phyloP scores from a whole-genome alignment of 2,113 vertebrate species.

The Boulengeromyrus knoepffleri region DNA sequence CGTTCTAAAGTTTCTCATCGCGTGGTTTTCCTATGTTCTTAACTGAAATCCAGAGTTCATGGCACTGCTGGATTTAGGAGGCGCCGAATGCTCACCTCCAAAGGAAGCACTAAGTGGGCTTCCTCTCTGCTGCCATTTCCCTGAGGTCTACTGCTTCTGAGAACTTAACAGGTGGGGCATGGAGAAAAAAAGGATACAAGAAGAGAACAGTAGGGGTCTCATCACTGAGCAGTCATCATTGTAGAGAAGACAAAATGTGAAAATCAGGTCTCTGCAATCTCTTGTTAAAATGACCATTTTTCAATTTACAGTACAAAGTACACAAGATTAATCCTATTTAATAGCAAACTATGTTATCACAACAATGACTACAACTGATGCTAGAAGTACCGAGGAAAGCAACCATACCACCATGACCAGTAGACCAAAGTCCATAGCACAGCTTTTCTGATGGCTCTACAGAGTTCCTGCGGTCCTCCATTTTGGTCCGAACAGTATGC shows the following conservation, averaged over 20 bases:
- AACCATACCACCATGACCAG: background rate
- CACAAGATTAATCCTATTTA: background rate
- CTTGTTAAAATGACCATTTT: background rate
- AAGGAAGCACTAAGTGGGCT: background rate
- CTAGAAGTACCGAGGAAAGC: background rate
- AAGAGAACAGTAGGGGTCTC: conserved; percentile 30
- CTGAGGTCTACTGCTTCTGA: background rate
- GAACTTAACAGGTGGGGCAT: too few species aligned
- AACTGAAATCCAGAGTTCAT: background rate
- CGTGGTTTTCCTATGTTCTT: background rate
- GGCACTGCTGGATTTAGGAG: background rate
- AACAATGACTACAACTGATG: background rate
- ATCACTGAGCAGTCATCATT: background rate
- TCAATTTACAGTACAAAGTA: background rate
- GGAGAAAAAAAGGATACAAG: conserved; percentile 5
- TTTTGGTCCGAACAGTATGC: background rate
- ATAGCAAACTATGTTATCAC: background rate
- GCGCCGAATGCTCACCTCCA: background rate
- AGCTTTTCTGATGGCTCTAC: background rate
- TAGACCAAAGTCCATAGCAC: background rate
- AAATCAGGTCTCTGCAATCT: background rate
- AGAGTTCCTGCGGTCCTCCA: background rate
- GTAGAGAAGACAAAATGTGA: background rate
- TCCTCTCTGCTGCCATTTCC: background rate
- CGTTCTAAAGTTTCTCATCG: conserved; percentile 45